phyloP scores from a whole-genome alignment of 2,113 vertebrate genomes.

The Anser brachyrhynchus region DNA sequence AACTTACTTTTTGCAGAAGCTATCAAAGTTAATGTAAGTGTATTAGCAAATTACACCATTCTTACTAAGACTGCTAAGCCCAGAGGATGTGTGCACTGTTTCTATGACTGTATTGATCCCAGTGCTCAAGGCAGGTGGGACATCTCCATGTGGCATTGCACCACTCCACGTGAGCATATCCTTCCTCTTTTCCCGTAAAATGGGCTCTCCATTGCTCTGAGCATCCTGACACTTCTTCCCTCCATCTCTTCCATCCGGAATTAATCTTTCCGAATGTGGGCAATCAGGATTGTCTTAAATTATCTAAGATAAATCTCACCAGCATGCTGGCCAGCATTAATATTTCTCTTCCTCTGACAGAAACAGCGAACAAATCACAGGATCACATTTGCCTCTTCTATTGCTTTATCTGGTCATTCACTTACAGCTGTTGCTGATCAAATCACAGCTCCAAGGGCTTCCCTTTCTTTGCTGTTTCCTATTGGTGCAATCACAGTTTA shows the following conservation, averaged over 20 bases:
- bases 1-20: neutral
- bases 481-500: neutral
- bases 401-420: fast-evolving
- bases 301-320: neutral
- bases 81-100: neutral
- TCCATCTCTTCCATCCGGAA: fast-evolving
- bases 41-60: neutral
- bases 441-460: neutral
- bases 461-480: neutral
- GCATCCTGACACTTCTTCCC: fast-evolving
- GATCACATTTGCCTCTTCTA: neutral
- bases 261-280: neutral
- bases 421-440: neutral
- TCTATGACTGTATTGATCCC: neutral
- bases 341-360: neutral
- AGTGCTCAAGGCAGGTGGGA: neutral
- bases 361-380: neutral
- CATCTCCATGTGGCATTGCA: neutral
- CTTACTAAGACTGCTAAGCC: neutral
- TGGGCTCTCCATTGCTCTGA: fast-evolving
- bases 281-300: neutral
- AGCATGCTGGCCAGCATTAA: neutral
- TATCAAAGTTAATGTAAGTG: neutral
- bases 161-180: fast-evolving
- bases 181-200: neutral